phyloP scores from a whole-genome alignment of 2,797 vertebrate species.

The Loris lydekkerianus region DNA sequence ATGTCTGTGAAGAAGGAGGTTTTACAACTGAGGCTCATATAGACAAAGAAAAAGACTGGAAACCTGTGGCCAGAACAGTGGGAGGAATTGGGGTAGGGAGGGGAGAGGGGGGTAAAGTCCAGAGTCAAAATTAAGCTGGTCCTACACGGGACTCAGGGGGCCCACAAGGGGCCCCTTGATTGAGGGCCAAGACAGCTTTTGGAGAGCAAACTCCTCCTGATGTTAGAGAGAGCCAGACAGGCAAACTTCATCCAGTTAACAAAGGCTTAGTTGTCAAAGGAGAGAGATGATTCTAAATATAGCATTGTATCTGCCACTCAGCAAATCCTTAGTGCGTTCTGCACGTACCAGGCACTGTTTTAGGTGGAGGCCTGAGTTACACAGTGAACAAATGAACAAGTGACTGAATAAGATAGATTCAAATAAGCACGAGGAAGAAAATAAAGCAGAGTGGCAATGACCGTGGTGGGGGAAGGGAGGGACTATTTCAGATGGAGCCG shows the following conservation, averaged over 20 bases:
- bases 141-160: not conserved
- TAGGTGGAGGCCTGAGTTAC: not conserved
- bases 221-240: conserved; percentile 13
- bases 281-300: conserved; percentile 47
- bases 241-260: conserved; percentile 23
- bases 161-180: not conserved
- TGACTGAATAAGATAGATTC: not conserved
- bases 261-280: conserved; percentile 50
- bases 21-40: not conserved
- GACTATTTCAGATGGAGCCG: not conserved
- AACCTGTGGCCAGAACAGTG: not conserved
- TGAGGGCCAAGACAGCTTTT: not conserved
- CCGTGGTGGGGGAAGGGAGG: not conserved
- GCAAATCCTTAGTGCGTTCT: conserved; percentile 51
- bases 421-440: not conserved
- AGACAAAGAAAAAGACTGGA: conserved; percentile 39
- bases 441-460: not conserved
- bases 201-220: not conserved
- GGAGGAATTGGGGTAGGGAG: too few species aligned
- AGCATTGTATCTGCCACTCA: conserved; percentile 26
- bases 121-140: not conserved
- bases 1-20: not conserved
- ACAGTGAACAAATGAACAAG: conserved; percentile 39
- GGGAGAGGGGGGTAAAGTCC: not conserved
- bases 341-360: conserved; percentile 58